Base-by-base conservation (phyloP, 2,888 invertebrate species). In the Ochropacha duplaris region DNA sequence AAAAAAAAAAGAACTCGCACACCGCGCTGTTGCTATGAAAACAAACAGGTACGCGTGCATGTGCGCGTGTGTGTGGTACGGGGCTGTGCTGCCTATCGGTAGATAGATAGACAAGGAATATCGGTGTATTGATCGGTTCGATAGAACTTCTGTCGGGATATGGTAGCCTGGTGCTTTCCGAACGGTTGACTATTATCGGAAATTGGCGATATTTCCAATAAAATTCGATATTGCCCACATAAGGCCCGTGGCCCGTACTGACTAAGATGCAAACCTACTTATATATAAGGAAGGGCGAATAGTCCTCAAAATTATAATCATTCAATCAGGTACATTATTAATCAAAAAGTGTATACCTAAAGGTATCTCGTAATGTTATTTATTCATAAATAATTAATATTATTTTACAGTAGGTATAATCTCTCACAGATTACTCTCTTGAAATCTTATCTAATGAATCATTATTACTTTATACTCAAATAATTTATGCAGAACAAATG, bases 151-250 rank as follows among this genome's bases (percentile, higher is more conserved):
- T 66, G 12, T 36, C 22, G 8, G 16, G 60, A 71, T 66, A 78
- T 92, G 86, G 14, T 55, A 31, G 57, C 90, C 88, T 90, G 73
- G 91, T 92, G 81, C 72, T 90, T 91, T 88, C 83, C 90, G 88
- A 92, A 88, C 88, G 84, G 79, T 84, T 82, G 78, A 85, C 86
- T 87, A 87, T 87, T 90, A 92, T 92, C 83, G 90, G 85, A 78
- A 81, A 91, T 92, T 86, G 83, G 81, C 87, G 72, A 90, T 91
- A 89, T 70, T 66, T 71, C 76, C 79, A 72, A 84, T 82, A 76
- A 52, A 58, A 12, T 49, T 55, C 57, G 31, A 57, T 58, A 24
- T 31, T 12, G 39, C 54, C 26, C 28, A 4, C 4, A 8, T 1
- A 28, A 28, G 4, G 28, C 28, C 6, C 28, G 8, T 28, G 8